A percentile compares a stretch with the other conserved stretches of the same genome.
Conservation (phyloP, 2,888 invertebrate species). For the Coleophora deauratella region DNA sequence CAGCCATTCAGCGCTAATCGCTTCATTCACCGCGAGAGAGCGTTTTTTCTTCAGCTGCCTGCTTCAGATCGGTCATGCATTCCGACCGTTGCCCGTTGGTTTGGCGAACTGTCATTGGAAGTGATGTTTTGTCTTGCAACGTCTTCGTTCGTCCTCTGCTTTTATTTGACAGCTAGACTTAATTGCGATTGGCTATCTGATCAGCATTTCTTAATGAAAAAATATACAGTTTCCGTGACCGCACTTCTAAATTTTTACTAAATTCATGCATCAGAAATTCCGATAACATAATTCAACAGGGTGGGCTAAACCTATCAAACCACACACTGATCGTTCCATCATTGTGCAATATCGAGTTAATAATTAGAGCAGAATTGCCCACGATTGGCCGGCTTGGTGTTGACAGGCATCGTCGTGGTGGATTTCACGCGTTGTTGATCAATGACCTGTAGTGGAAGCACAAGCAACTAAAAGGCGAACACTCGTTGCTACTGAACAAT, state of each 20-base stretch:
- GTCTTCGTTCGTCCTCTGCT: neutral
- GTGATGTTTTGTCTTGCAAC: slow-evolving; percentile 1
- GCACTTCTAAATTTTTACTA: too few species aligned
- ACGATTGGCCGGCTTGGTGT: neutral
- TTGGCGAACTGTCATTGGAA: slow-evolving; percentile 21
- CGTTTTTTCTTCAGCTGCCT: slow-evolving; percentile 55
- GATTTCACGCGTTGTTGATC: slow-evolving; percentile 31
- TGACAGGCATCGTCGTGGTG: slow-evolving; percentile 10
- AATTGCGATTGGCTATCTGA: too few species aligned
- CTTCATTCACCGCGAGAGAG: slow-evolving; percentile 63
- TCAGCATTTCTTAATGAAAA: too few species aligned
- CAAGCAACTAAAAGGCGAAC: slow-evolving; percentile 10
- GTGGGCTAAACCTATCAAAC: too few species aligned
- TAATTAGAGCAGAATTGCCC: slow-evolving; percentile 1
- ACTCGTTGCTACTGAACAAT: slow-evolving; percentile 8
- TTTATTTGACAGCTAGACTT: neutral
- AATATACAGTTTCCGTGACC: too few species aligned
- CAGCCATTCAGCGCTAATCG: slow-evolving; percentile 70
- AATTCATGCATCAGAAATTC: too few species aligned
- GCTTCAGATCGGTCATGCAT: slow-evolving; percentile 71
- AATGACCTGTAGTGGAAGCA: neutral
- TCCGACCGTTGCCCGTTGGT: slow-evolving; percentile 37
- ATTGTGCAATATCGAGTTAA: too few species aligned
- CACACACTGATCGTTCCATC: too few species aligned
- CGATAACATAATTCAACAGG: too few species aligned